Conservation (phyloP, 2,113 vertebrate species). For the Lipophrys pholis region DNA sequence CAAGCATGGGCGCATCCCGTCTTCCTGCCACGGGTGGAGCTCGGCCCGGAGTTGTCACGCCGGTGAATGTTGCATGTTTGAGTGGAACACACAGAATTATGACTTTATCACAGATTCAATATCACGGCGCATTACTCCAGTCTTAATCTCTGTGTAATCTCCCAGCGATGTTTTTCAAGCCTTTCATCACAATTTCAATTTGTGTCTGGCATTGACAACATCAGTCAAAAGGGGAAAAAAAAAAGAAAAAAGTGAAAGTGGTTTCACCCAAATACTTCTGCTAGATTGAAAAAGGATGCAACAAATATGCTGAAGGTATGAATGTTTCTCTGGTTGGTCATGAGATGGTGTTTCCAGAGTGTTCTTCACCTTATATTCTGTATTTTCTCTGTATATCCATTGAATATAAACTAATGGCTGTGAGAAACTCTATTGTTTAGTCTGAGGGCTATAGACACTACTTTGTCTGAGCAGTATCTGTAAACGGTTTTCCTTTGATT, state of each 20-base stretch:
- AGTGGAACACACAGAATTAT: constrained; percentile 26
- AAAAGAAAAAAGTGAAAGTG: background rate
- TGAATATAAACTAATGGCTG: too few relatives aligned
- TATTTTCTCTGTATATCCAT: too few relatives aligned
- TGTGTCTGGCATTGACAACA: background rate
- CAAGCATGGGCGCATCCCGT: constrained; percentile 8
- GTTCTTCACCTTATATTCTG: too few relatives aligned
- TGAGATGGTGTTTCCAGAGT: too few relatives aligned
- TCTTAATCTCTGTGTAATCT: background rate
- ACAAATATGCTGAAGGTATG: background rate
- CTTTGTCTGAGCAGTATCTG: too few relatives aligned
- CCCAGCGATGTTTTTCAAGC: constrained; percentile 1
- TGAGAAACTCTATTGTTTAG: too few relatives aligned
- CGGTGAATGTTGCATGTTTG: constrained; percentile 25
- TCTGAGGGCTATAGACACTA: too few relatives aligned
- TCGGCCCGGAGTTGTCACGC: constrained; percentile 16
- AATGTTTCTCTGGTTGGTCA: too few relatives aligned
- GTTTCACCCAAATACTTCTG: background rate
- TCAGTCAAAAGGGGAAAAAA: background rate
- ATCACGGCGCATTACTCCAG: constrained; percentile 19
- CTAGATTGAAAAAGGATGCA: background rate
- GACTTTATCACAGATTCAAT: constrained; percentile 35
- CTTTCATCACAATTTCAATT: constrained; percentile 8
- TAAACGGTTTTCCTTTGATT: too few relatives aligned
- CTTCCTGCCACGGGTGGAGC: constrained; percentile 28